Base-by-base conservation (phyloP, 35 echinoderm and acorn worm genomes). In the Antedon bifida region DNA sequence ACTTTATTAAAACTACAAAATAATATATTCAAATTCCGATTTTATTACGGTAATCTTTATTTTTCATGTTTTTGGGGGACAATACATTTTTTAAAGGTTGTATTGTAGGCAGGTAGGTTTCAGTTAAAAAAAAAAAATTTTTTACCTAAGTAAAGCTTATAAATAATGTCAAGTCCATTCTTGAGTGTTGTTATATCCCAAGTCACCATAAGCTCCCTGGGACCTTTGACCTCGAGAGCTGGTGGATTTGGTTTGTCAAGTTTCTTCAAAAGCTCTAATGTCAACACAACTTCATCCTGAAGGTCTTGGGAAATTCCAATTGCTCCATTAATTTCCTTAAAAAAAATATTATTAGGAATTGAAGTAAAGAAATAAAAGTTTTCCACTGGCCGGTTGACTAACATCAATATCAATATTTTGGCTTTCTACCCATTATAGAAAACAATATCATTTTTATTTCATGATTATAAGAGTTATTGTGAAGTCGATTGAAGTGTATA, bases 211-310 rank as follows among this genome's bases (percentile, higher is more conserved):
- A 96, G 83, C 29, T 89, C 87, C 75, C 82, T 81, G 11, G 90
- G 45, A 81, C 89, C 93, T 82, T 91, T 91, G 77, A 96, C 93
- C 56, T 91, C 64, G 44, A 96, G 46, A 32, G 31, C 78, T n/a
- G 93, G 93, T 34, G 93, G 83, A 7, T 87, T 77, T 35, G 93
- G 93, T 85, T 89, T 83, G 5, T 91, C 86, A 29, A 96, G 80
- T 34, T 75, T 86, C 74, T 89, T 91, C 81, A 96, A 44, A 28
- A 92, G 64, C 80, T 91, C 93, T 34, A 91, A 85, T 17, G 93
- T 92, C 78, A 96, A 46, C 13, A 77, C 84, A 23, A 96, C 87
- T 82, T 96, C 93, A 30, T 96, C 93, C 39, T 84, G 81, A 30
- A 96, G 87, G 46, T 96, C 93, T 33, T 88, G 76, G 23, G 85